Percentiles rank a stretch among this genome's conserved stretches.
Evolutionary conservation across 92 coral and sea anemone genomes (phyloP).

Genomic region (Umimayanthus kanabou): DNA sequence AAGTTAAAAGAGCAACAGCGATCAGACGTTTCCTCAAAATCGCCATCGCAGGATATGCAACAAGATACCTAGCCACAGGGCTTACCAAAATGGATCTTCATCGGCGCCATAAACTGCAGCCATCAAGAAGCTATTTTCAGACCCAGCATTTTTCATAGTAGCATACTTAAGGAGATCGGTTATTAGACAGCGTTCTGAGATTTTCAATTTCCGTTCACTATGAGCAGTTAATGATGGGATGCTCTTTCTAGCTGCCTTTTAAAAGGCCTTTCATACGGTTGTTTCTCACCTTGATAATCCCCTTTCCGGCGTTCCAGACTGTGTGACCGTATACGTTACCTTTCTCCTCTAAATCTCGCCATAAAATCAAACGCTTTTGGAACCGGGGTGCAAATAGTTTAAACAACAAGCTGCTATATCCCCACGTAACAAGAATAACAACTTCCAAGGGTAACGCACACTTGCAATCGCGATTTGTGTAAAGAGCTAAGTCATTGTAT

Average conservation of each 20-base stretch:
- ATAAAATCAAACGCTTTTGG: slow-evolving; percentile 9
- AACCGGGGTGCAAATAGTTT: background rate
- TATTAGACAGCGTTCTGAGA: background rate
- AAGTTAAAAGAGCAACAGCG: slow-evolving; percentile 70
- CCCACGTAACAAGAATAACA: background rate
- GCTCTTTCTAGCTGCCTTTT: background rate
- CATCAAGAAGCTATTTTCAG: slow-evolving; percentile 20
- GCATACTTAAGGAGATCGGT: background rate
- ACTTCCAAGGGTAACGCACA: slow-evolving; percentile 6
- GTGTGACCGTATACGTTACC: background rate
- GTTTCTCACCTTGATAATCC: background rate
- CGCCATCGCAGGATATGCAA: slow-evolving; percentile 23
- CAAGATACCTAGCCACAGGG: slow-evolving; percentile 13
- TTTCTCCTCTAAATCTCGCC: background rate
- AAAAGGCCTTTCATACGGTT: background rate
- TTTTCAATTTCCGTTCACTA: slow-evolving; percentile 3
- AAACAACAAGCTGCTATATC: background rate
- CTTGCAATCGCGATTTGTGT: slow-evolving; percentile 8
- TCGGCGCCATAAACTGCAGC: background rate
- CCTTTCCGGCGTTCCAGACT: background rate
- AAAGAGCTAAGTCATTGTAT: background rate
- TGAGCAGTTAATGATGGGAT: background rate
- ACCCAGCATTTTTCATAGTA: background rate
- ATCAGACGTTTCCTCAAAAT: slow-evolving; percentile 38
- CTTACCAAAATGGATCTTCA: background rate